Evolutionary conservation across 2,113 vertebrate genomes (phyloP), one percentile per base, ranked within the genome.

Genomic region (Girardinichthys multiradiatus): DNA sequence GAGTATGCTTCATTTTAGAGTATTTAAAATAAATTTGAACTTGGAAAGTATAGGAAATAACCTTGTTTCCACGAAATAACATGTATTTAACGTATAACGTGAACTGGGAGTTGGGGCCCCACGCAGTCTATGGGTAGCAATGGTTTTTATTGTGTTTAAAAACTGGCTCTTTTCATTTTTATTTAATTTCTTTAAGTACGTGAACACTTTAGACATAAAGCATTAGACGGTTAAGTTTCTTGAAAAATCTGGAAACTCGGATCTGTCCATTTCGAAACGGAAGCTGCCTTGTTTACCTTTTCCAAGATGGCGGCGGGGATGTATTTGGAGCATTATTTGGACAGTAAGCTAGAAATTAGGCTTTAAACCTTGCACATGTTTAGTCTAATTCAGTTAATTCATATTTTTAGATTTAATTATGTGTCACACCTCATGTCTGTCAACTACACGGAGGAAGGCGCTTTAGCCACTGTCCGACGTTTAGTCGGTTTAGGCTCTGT

Each of bases 281-380:
- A 94, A 93, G 79, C 88, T 84, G 86, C 79, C 81, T 92, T 93
- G 89, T 94, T 94, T 93, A 93, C 90, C 85, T 92, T 91, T 87
- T 91, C 86, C 86, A 94, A 91, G 89, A 95, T 95, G 94, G 94
- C 94, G 90, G 94, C 92, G 69, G 94, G 93, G 84, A 94, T 95
- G 91, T 95, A 95, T 81, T 89, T 95, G 89, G 94, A 95, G 76
- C 94, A 95, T 87, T 95, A 95, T 89, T 88, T 95, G 82, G 94
- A 95, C 84, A 95, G 94, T 95, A 91, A 90, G 94, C 80, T 51
- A 28, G 64, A 62, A 68, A 42, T 57, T 31, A 4, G 4, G 5
- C 4, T 39, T 57, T 76, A 1, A 21, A 42, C 1, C 8, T 35
- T 1, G 10, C 28, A 31, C 27, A 26, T 2, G 29, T 35, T 30